Percentiles rank a stretch among this genome's conserved stretches.
Conservation (phyloP, 2,797 vertebrate genomes). For the Cygnus olor region DNA sequence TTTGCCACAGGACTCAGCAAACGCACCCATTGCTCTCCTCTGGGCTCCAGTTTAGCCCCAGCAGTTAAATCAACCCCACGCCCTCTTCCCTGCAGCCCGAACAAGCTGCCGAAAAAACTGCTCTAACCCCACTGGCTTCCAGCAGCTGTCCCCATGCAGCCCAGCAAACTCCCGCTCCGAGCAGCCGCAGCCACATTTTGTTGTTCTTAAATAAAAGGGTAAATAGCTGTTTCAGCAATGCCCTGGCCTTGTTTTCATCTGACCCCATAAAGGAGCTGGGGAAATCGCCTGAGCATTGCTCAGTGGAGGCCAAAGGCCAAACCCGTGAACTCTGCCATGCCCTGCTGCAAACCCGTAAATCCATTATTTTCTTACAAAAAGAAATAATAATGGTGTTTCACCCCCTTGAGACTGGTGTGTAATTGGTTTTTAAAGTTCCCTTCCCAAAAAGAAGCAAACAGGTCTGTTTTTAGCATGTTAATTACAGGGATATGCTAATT, state of each 20-base stretch:
- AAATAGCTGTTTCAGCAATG: too few relatives aligned
- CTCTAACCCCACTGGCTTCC: too few relatives aligned
- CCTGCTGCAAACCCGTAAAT: rapidly evolving
- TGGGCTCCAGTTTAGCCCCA: neutral
- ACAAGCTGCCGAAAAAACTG: too few relatives aligned
- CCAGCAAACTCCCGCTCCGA: neutral
- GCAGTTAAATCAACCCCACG: rapidly evolving
- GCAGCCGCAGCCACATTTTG: too few relatives aligned
- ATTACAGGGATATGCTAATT: neutral
- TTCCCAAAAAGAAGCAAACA: neutral
- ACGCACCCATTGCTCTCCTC: rapidly evolving
- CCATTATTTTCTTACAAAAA: neutral
- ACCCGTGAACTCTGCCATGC: rapidly evolving
- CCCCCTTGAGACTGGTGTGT: rapidly evolving
- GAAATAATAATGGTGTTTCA: neutral
- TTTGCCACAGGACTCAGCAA: neutral
- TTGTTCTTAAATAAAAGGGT: too few relatives aligned
- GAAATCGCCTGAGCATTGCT: too few relatives aligned
- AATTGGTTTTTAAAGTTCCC: neutral
- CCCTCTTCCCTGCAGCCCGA: neutral
- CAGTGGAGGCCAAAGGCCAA: neutral
- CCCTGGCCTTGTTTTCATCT: too few relatives aligned
- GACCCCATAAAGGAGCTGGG: too few relatives aligned
- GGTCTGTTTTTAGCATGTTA: neutral
- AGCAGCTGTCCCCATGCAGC: too few relatives aligned